phyloP scores from a whole-genome alignment of 2,113 vertebrate genomes.

The Chlamydotis undulata region DNA sequence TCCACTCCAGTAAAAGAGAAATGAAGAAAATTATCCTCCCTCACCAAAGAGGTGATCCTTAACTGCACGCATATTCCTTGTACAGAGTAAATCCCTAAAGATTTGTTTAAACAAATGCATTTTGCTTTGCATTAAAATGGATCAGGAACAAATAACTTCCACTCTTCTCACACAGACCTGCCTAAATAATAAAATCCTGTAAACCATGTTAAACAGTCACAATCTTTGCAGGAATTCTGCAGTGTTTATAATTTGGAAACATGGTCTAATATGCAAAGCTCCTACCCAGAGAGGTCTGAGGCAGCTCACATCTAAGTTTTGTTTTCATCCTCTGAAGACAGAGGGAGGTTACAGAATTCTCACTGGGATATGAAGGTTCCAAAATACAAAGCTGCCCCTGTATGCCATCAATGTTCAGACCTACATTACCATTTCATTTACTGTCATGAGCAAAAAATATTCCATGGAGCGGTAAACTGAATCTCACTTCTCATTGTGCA shows the following conservation, averaged over 20 bases:
- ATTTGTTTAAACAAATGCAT: not conserved
- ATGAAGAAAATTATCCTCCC: not conserved
- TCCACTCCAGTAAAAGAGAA: not conserved
- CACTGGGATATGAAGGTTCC: not conserved
- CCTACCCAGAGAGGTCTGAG: not conserved
- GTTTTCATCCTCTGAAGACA: not conserved
- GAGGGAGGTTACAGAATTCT: not conserved
- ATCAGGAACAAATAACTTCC: not conserved
- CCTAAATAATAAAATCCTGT: not conserved
- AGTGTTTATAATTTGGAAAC: not conserved
- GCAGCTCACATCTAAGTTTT: not conserved
- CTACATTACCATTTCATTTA: not conserved
- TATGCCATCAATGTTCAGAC: not conserved
- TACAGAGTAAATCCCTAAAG: not conserved
- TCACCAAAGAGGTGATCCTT: not conserved
- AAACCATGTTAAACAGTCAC: not conserved
- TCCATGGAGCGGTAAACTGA: not conserved
- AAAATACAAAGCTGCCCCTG: not conserved
- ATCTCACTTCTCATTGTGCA: conserved; percentile 3
- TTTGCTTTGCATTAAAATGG: not conserved
- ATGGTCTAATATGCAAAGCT: not conserved
- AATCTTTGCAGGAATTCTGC: not conserved
- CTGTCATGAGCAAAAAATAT: not conserved
- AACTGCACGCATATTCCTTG: not conserved
- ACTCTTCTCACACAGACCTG: not conserved